Evolutionary conservation across 2,113 vertebrate species (phyloP), one percentile per base, ranked within the genome.

Genomic region (Eulemur rufifrons): DNA sequence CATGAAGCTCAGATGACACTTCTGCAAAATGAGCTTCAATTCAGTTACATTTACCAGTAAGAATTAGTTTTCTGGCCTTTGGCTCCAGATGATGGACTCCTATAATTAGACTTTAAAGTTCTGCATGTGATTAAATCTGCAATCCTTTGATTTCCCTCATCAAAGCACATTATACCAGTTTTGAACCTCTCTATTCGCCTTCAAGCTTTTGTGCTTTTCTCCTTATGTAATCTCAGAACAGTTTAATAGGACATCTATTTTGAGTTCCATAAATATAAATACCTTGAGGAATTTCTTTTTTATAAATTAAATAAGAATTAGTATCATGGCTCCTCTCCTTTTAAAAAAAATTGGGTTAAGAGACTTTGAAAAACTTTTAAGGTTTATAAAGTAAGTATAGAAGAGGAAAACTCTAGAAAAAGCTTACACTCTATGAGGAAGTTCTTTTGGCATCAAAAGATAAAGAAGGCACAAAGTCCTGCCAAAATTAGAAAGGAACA

Each of bases 11-110:
- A 18, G 59, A 89, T 63, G 69, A 73, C 11, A 29, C 61, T 90
- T 39, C 14, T 47, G 15, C 59, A 93, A 88, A 92, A 94, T 59
- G 39, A 92, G 39, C 50, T 96, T 91, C 83, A 81, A 73, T 71
- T 89, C 86, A 52, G 61, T 95, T 91, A 91, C 92, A 77, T 83
- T 94, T 93, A 81, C 1, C 2, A 74, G 69, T 39, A 91, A 47
- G 73, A 95, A 93, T 96, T 92, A 84, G 78, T 93, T 97, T 95
- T 81, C 52, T 97, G 94, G 96, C 94, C 94, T 97, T 94, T 96
- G 95, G 86, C 91, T 96, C 54, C 73, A 84, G 91, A 87, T 88
- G 85, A 94, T 93, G 78, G 80, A 89, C 93, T 96, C 63, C 20
- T 93, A 81, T 95, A 95, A 95, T 93, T 95, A 96, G 86, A 89